Evolutionary conservation across 2,113 vertebrate genomes (phyloP).

Genomic region (Condylura cristata): DNA sequence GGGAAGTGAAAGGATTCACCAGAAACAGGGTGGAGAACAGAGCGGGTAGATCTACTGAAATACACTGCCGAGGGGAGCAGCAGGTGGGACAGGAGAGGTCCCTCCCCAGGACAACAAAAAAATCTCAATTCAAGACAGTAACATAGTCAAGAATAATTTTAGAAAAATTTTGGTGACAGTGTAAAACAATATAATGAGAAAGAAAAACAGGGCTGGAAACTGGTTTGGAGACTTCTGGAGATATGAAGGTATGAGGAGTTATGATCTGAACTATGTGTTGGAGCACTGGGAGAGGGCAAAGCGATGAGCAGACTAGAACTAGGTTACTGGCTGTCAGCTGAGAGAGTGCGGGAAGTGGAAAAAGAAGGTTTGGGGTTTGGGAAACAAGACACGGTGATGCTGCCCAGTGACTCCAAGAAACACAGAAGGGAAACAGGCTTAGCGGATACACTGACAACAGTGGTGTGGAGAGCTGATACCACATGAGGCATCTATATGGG

Average conservation of each 20-base stretch:
- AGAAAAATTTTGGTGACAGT: not conserved
- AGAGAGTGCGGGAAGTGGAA: not conserved
- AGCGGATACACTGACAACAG: not conserved
- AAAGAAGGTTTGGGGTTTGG: not conserved
- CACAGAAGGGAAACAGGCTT: not conserved
- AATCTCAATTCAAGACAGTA: not conserved
- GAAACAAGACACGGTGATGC: not conserved
- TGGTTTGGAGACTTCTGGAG: not conserved
- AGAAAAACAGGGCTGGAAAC: not conserved
- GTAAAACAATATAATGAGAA: not conserved
- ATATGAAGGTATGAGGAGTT: not conserved
- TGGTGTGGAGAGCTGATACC: not conserved
- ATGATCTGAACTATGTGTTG: not conserved
- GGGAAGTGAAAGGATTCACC: too few relatives aligned
- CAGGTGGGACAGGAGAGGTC: too few relatives aligned
- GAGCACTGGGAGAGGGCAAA: too few relatives aligned
- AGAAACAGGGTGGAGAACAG: too few relatives aligned
- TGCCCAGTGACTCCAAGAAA: not conserved
- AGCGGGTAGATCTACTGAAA: too few relatives aligned
- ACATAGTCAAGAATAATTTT: not conserved
- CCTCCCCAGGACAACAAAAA: not conserved
- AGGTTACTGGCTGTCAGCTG: not conserved
- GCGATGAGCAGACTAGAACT: too few relatives aligned
- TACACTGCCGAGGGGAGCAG: too few relatives aligned
- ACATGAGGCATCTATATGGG: not conserved